Conservation (phyloP, 2,888 invertebrate genomes). For the Strigamia transsilvanica region DNA sequence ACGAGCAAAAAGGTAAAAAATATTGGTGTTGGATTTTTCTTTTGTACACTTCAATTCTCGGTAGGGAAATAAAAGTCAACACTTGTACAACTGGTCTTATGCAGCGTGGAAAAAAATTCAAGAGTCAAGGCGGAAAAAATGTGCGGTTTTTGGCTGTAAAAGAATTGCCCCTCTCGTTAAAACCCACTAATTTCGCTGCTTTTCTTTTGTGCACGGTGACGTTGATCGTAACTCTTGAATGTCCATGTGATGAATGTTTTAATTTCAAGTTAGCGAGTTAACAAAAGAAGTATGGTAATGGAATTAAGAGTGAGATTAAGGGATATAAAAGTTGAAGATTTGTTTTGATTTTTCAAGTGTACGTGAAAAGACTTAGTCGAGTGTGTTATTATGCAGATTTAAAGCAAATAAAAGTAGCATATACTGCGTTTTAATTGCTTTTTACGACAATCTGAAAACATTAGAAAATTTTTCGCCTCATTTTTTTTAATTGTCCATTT, state of each 20-base stretch:
- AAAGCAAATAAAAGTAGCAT: neutral
- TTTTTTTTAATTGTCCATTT: too few relatives aligned
- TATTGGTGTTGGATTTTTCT: neutral
- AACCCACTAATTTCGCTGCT: neutral
- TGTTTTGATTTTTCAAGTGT: neutral
- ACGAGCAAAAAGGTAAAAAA: neutral
- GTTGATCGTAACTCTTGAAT: neutral
- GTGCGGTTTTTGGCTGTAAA: constrained; percentile 15
- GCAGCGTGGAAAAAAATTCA: neutral
- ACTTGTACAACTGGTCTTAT: neutral
- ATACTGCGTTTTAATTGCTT: neutral
- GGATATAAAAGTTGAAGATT: neutral
- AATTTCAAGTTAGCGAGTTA: neutral
- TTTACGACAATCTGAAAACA: neutral
- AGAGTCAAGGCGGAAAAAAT: constrained; percentile 6
- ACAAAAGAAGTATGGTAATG: constrained; percentile 13
- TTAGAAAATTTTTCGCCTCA: neutral
- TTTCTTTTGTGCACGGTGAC: constrained; percentile 11
- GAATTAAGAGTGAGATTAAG: neutral
- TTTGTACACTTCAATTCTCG: neutral
- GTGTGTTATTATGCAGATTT: neutral
- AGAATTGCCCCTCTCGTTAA: constrained; percentile 16
- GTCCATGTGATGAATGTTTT: constrained; percentile 26
- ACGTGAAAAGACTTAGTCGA: neutral
- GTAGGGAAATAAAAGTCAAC: constrained; percentile 6